Conservation (phyloP, 2,797 vertebrate species). For the Gallinago stenura region DNA sequence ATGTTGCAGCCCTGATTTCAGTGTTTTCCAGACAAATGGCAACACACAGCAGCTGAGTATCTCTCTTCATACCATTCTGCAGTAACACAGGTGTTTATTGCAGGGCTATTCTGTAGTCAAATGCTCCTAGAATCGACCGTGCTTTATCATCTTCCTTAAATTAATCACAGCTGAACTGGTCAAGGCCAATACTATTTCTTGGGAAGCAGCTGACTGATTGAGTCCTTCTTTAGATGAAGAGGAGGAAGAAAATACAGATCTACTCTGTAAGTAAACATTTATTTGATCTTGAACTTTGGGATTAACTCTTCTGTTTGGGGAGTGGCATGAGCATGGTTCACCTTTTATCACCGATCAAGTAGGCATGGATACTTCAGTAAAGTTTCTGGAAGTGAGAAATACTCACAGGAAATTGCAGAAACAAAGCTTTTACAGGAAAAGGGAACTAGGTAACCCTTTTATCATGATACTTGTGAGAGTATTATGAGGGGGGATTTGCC, state of each 20-base stretch:
- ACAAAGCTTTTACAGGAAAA: neutral
- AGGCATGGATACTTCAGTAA: neutral
- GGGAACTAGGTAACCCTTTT: neutral
- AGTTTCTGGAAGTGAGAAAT: neutral
- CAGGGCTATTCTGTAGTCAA: neutral
- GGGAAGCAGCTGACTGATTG: neutral
- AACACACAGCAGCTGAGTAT: neutral
- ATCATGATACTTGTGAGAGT: neutral
- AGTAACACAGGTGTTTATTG: neutral
- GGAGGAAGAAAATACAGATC: neutral
- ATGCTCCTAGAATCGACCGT: neutral
- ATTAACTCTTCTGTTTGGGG: neutral
- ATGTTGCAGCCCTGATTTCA: neutral
- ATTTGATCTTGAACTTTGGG: neutral
- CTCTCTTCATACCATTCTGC: accelerated
- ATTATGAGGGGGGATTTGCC: neutral
- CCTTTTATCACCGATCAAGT: neutral
- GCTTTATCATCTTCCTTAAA: neutral
- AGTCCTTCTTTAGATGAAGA: neutral
- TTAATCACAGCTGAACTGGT: neutral
- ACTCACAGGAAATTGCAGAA: neutral
- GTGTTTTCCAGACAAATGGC: neutral
- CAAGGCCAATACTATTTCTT: neutral
- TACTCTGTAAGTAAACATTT: neutral
- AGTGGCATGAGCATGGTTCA: accelerated